Conservation (phyloP, 2,113 vertebrate species). For the Propithecus coquereli region DNA sequence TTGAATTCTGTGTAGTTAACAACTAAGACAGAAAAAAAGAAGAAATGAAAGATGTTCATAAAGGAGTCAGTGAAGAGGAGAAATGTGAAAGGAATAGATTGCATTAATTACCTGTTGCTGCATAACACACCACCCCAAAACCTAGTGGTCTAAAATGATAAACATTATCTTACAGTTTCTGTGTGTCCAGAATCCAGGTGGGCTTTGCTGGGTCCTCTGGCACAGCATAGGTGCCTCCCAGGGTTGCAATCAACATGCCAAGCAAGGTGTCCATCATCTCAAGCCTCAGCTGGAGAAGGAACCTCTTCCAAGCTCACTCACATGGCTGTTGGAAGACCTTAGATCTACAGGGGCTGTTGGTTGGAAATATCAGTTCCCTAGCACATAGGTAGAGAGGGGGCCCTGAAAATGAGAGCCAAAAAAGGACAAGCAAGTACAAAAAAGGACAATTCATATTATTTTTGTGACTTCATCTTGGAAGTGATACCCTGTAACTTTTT, state of each 20-base stretch:
- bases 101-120: background rate
- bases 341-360: background rate
- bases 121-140: background rate
- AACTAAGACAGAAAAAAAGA: background rate
- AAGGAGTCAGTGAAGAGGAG: background rate
- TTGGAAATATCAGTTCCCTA: accelerated
- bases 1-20: background rate
- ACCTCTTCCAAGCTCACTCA: background rate
- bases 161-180: background rate
- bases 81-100: background rate
- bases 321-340: background rate
- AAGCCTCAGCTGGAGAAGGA: background rate
- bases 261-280: background rate
- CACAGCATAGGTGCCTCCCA: background rate
- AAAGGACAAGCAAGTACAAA: background rate
- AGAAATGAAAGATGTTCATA: background rate
- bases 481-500: background rate
- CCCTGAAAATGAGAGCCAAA: background rate
- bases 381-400: accelerated
- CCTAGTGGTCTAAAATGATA: background rate
- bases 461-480: background rate
- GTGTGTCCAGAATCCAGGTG: background rate
- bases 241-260: background rate
- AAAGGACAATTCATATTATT: no score
- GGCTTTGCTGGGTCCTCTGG: accelerated